A percentile compares a stretch with the other conserved stretches of the same genome.
phyloP scores from a whole-genome alignment of 2,888 invertebrate genomes.

The Cosmia pyralina region DNA sequence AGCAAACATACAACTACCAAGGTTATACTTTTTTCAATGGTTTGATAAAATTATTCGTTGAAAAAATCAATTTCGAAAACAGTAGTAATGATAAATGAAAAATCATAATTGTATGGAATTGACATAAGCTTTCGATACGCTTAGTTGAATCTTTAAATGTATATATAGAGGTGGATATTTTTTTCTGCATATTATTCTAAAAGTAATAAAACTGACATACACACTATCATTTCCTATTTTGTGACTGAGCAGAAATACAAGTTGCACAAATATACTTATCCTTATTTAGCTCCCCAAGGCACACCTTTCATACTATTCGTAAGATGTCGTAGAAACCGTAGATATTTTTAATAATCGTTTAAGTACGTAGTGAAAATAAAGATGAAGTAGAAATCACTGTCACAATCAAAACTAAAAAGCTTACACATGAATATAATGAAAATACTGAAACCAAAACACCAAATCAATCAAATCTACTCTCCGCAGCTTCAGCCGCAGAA shows the following conservation, averaged over 20 bases:
- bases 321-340: too few relatives aligned
- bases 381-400: not conserved
- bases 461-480: not conserved
- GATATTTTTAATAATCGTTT: not conserved
- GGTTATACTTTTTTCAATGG: not conserved
- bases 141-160: not conserved
- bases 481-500: not conserved
- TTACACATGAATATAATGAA: not conserved
- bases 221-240: too few relatives aligned
- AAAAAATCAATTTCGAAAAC: not conserved
- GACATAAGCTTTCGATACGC: not conserved
- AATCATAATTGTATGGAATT: not conserved
- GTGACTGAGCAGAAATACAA: not conserved
- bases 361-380: not conserved
- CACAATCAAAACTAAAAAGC: not conserved
- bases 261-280: not conserved
- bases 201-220: too few relatives aligned
- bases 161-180: not conserved
- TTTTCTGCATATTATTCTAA: not conserved
- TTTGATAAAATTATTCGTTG: not conserved
- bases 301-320: not conserved
- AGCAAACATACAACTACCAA: not conserved
- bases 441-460: constrained; percentile 12
- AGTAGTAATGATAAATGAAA: not conserved
- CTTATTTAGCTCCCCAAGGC: not conserved